phyloP scores from a whole-genome alignment of 2,797 vertebrate genomes.

The Phataginus tetradactyla region DNA sequence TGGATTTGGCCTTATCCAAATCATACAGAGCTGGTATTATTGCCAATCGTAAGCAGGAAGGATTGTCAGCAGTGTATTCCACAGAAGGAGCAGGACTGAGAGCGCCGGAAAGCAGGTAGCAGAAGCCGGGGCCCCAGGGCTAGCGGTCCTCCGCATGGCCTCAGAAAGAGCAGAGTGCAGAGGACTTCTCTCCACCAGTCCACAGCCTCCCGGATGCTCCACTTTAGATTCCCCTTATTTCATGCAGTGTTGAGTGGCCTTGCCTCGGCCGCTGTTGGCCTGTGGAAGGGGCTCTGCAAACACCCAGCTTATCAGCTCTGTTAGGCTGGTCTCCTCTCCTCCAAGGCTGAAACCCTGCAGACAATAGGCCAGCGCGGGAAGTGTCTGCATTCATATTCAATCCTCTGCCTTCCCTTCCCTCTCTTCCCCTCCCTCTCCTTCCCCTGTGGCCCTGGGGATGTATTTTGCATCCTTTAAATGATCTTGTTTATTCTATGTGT shows the following conservation, averaged over 20 bases:
- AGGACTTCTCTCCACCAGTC: neutral
- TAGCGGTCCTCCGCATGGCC: neutral
- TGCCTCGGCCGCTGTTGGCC: neutral
- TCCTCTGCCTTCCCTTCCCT: slow-evolving; percentile 66
- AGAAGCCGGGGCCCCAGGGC: neutral
- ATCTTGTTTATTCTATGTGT: slow-evolving; percentile 86
- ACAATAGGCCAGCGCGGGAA: neutral
- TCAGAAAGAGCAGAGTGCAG: neutral
- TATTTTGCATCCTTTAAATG: slow-evolving; percentile 86
- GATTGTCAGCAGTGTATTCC: neutral
- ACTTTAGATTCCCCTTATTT: neutral
- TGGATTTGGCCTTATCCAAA: neutral
- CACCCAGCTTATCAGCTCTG: neutral
- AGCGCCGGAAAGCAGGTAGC: neutral
- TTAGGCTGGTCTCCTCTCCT: neutral
- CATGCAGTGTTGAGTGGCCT: neutral
- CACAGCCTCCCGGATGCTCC: fast-evolving
- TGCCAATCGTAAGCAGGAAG: neutral
- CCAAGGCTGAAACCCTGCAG: neutral
- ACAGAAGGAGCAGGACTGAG: neutral
- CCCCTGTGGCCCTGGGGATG: slow-evolving; percentile 78
- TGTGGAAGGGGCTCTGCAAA: neutral
- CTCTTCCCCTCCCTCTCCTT: slow-evolving; percentile 1
- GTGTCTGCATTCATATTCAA: slow-evolving; percentile 69
- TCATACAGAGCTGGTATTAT: neutral